Base-by-base conservation (phyloP, 2,888 invertebrate species). In the Drosophila borealis region DNA sequence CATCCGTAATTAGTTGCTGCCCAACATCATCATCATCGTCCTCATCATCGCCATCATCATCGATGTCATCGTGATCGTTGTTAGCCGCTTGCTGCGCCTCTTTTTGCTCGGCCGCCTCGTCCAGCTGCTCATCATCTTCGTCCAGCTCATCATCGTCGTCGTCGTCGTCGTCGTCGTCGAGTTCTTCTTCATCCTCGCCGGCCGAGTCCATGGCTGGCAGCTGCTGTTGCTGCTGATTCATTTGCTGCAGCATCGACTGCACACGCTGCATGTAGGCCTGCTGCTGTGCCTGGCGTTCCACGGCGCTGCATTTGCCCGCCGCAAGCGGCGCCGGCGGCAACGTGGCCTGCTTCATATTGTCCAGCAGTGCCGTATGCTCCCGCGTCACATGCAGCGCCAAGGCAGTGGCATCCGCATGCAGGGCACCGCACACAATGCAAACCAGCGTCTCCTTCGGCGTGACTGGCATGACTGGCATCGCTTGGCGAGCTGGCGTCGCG, bases 361-460 rank as follows among this genome's bases (percentile, higher is more conserved):
- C 87, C 63, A 92, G 67, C 2, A 92, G 78, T n/a, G 90, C 90
- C 0, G 91, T 80, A 74, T 92, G 92, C 41, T 84, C 80, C 46
- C 90, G 89, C 13, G 92, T 92, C 4, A 92, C 92, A 74, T 92
- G 92, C 46, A 78, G 63, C 0, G 92, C 92, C 70, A 92, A 69
- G 0, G 91, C 90, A 2, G 80, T 82, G n/a, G 92, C 89, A 79
- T 92, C 90, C 13, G 86, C 88, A 69, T 92, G 92, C 54, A 92
- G 65, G 0, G 89, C 85, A 2, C 92, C 92, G 50, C 92, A 92
- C 0, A 92, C 92, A 44, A 92, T 92, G 56, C 92, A 92, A 3
- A 92, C 80, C 11, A 91, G 66, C 0, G 89, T 89, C 65, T 91
- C 91, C 33, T 79, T 78, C 0, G 78, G 60, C 45, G 62, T 17